Evolutionary conservation across 2,797 vertebrate genomes (phyloP), one percentile per base, ranked within the genome.

Genomic region (Rhinogobio ventralis): DNA sequence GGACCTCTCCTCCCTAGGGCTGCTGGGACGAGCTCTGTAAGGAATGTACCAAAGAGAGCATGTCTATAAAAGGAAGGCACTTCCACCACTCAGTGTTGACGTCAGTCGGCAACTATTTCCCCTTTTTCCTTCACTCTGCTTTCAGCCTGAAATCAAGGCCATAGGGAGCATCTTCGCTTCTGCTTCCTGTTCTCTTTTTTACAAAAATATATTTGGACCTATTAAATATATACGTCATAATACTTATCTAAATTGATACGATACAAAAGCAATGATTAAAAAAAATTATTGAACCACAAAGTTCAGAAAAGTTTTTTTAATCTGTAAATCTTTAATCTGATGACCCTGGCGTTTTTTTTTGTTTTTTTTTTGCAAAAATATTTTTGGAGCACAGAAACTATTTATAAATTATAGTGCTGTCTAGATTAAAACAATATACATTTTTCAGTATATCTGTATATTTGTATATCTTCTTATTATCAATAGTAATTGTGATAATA

Each of bases 31-130:
- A 75, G 75, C 73, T 77, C 73, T 66, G 10, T 69, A 77, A 94
- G 93, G 94, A 95, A 95, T 96, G 94, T 91, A 89, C 87, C 88
- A 89, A 89, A 89, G 89, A 90, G 90, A 93, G 94, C 91, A 91
- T 93, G 93, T 87, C 95, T 95, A 95, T 95, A 96, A 95, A 96
- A 95, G 95, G 95, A 92, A 85, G 81, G 90, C 91, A 94, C 95
- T 95, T 96, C 95, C 95, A 93, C 91, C 91, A 78, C 6, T 86
- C 28, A 33, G 85, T 88, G 88, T 89, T 94, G 92, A 95, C 94
- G 94, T 96, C 94, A 95, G 88, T 79, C 49, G 82, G 87, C 85
- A 94, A 88, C 90, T 89, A 95, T 95, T 93, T 93, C 90, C 91
- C 90, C 82, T 89, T 91, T 91, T 90, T 88, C 72, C 86, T 83